Base-by-base conservation (phyloP, 1,140 invertebrate genomes). In the Colletes latitarsis region DNA sequence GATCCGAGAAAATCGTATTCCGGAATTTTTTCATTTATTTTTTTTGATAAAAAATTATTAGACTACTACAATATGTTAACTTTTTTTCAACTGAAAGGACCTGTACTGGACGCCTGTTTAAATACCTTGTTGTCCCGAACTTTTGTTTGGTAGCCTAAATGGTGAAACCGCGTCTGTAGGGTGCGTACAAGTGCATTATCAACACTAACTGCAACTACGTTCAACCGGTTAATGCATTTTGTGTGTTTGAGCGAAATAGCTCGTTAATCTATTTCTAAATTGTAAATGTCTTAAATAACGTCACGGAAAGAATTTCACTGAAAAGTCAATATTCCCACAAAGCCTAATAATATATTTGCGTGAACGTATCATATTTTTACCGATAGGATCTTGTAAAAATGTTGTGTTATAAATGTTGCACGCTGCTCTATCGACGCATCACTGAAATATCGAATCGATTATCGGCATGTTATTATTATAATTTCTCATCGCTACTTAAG, bases 221-320 rank as follows among this genome's bases (percentile, higher is more conserved):
- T 86, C 68, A 77, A 82, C 55, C 53, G 17, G 81, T 60, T 86
- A 86, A 86, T 86, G 84, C 75, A 62, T 86, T 86, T 86, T 80
- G 85, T 86, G 43, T 86, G 76, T 83, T 64, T 74, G 41, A 55
- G 64, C 6, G 74, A n/a, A 76, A 77, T 67, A 77, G 49, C 39
- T 72, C 19, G 52, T 81, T 58, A 53, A 52, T 58, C 19, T 39
- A 57, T 58, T 21, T 39, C 10, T 21, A n/a, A 55, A 60, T 12
- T 3, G 8, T 3, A 8, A n/a, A n/a, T n/a, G 21, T 63, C 30
- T 63, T 63, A 39, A 62, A 62, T 30, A 39, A 62, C 30, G 10
- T 62, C 43, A 46, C 9, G 1, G 43, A 9, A 46, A 46, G 9
- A 46, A 46, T 46, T 9, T 46, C 30, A 46, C 2, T 3, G 43